Percentiles rank a stretch among this genome's conserved stretches.
Conservation (phyloP, 2,888 invertebrate species). For the Chymomyza caudatula region DNA sequence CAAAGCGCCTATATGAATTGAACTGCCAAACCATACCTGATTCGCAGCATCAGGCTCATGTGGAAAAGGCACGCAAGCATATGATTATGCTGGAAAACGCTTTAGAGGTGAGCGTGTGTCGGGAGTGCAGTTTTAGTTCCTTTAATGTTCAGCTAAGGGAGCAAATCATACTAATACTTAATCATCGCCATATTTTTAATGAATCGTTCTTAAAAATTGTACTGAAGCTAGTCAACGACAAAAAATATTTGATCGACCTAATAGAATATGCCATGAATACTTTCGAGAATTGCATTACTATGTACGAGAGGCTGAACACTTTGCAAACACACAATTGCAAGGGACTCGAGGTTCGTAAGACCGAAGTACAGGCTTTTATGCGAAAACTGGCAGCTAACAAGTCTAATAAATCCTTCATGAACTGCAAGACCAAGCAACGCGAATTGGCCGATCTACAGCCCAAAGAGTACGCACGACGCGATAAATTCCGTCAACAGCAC, state of each 20-base stretch:
- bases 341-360: constrained; percentile 67
- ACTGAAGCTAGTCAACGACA: constrained; percentile 73
- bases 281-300: constrained; percentile 74
- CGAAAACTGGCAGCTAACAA: constrained; percentile 71
- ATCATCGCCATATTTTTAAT: constrained; percentile 74
- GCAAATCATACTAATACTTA: constrained; percentile 68
- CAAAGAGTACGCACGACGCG: constrained; percentile 74
- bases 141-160: constrained; percentile 70
- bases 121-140: constrained; percentile 74
- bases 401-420: constrained; percentile 69
- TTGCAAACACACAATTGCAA: constrained; percentile 64
- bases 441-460: constrained; percentile 70
- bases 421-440: constrained; percentile 66
- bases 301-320: constrained; percentile 72
- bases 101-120: constrained; percentile 72
- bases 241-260: constrained; percentile 75
- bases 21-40: constrained; percentile 75
- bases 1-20: constrained; percentile 72
- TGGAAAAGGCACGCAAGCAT: constrained; percentile 64
- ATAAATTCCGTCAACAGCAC: constrained; percentile 69
- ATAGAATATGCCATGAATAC: constrained; percentile 75
- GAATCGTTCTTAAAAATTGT: constrained; percentile 75
- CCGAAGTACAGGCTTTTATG: constrained; percentile 75
- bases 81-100: constrained; percentile 74
- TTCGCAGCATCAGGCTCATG: constrained; percentile 70